A percentile compares a stretch with the other conserved stretches of the same genome.
Evolutionary conservation across 2,888 invertebrate species (phyloP).

Genomic region (Apomyelois bistriatella): DNA sequence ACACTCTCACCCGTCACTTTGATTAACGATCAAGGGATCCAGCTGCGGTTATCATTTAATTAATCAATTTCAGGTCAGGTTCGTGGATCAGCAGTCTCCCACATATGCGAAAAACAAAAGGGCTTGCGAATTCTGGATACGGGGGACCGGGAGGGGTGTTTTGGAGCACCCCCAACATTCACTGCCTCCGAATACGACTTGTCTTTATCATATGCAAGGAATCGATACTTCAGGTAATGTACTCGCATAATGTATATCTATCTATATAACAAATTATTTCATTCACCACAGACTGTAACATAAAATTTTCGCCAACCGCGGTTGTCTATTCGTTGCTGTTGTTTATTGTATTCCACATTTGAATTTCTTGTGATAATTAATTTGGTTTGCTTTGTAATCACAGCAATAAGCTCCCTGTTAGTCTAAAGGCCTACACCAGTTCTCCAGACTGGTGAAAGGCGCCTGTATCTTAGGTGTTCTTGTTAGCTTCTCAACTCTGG

Average conservation of each 20-base stretch:
- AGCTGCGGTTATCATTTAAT: slow-evolving; percentile 40
- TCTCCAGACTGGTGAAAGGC: too few relatives aligned
- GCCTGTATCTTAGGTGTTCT: too few relatives aligned
- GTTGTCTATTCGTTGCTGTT: too few relatives aligned
- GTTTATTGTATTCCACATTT: too few relatives aligned
- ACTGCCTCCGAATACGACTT: slow-evolving; percentile 92
- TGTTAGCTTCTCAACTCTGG: too few relatives aligned
- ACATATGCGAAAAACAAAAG: slow-evolving; percentile 92
- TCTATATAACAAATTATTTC: too few relatives aligned
- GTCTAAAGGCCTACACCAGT: too few relatives aligned
- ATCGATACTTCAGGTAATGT: slow-evolving; percentile 71
- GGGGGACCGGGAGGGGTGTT: slow-evolving; percentile 89
- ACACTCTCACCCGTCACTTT: slow-evolving; percentile 25
- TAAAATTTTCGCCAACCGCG: too few relatives aligned
- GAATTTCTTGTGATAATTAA: too few relatives aligned
- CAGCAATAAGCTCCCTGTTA: too few relatives aligned
- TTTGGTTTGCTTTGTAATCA: too few relatives aligned
- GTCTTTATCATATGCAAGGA: slow-evolving; percentile 89
- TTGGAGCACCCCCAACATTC: slow-evolving; percentile 92
- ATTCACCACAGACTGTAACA: too few relatives aligned
- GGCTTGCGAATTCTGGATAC: slow-evolving; percentile 91
- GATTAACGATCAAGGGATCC: slow-evolving; percentile 28
- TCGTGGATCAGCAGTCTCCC: slow-evolving; percentile 90
- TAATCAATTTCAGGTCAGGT: slow-evolving; percentile 84
- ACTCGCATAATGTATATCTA: background rate